Evolutionary conservation across 2,113 vertebrate species (phyloP), one percentile per base, ranked within the genome.

Genomic region (Lasiurus cinereus): DNA sequence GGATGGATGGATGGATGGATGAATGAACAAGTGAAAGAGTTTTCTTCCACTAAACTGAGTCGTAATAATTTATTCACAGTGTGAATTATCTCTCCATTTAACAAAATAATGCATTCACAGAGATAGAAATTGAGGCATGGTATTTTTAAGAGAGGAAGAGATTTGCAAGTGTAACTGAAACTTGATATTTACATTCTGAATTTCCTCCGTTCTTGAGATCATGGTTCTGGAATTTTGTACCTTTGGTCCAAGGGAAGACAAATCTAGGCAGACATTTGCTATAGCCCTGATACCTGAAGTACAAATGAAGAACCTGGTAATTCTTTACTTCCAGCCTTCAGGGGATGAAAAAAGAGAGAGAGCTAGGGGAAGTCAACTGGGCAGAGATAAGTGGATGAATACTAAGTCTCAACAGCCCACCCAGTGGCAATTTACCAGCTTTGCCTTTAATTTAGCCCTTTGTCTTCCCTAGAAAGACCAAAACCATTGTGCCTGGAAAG

Each of bases 401-500:
- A 87, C 93, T 93, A 94, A 92, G 79, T 95, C 78, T 94, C 92
- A 78, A 74, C 18, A 88, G 46, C 74, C 56, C 94, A 96, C 84
- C 83, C 83, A 64, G 92, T 69, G 90, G 83, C 89, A 83, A 94
- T 87, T 96, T 94, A 96, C 92, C 94, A 95, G 96, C 94, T 97
- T 87, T 87, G 92, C 90, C 70, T 95, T 96, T 96, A 96, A 94
- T 96, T 97, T 97, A 94, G 89, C 78, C 74, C 79, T 97, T 97
- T 96, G 93, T 96, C 93, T 96, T 95, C 89, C 83, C 83, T 69
- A 93, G 92, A 97, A 96, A 94, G 93, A 62, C 89, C 89, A 95
- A 96, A 93, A 72, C 86, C 95, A 93, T 83, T 95, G 78, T 95
- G 83, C 59, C 83, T 29, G 54, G 73, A 76, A 92, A 83, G 64